These are phyloP conservation scores for Cyprinus carpio DNA, from an alignment of 2,113 vertebrate species.

Conservation along the genomic window DNA sequence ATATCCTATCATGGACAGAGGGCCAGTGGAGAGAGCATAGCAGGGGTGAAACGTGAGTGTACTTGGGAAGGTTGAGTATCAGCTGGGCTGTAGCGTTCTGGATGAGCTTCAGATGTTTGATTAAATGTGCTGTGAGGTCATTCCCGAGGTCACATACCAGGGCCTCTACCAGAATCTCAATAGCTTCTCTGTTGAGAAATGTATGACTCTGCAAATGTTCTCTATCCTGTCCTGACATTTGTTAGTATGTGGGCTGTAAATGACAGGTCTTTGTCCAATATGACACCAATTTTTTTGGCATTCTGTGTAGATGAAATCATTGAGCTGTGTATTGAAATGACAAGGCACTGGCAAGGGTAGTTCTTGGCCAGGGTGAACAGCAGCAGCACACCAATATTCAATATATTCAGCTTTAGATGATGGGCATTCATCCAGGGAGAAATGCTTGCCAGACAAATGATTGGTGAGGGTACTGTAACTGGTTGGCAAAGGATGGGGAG, in stretches of 20 bases:
- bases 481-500: background rate
- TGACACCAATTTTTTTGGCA: background rate
- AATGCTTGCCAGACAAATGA: constrained; percentile 21
- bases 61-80: background rate
- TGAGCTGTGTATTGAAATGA: constrained; percentile 6
- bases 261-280: background rate
- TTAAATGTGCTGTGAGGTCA: background rate
- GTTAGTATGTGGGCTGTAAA: background rate
- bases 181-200: background rate
- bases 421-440: background rate
- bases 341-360: background rate
- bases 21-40: background rate
- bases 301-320: background rate
- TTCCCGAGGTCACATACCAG: background rate
- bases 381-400: background rate
- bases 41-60: background rate
- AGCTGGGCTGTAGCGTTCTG: background rate
- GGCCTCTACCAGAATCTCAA: background rate
- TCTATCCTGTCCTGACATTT: background rate
- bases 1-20: background rate
- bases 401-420: background rate
- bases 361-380: background rate
- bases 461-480: background rate
- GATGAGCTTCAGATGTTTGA: background rate
- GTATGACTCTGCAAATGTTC: background rate